Base-by-base conservation (phyloP, 2,888 invertebrate species). In the Sialis lutaria region DNA sequence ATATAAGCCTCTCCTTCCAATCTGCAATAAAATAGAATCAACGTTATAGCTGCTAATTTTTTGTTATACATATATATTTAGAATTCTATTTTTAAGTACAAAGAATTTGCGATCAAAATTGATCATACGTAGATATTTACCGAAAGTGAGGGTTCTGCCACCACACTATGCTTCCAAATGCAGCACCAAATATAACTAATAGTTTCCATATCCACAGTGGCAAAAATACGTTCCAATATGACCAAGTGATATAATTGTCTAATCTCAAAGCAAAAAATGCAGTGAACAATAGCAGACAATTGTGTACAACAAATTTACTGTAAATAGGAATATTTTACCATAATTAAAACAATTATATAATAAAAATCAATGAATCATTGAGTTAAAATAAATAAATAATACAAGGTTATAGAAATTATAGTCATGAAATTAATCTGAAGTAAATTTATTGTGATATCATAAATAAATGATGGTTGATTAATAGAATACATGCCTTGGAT, bases 121-220 rank as follows among this genome's bases (percentile, higher is more conserved):
- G 12, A 34, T 47, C 10, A 5, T 6, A 42, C 13, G 3, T 5
- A 33, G 8, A 40, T 10, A 31, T 22, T 42, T 64, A 87, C 90
- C 89, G 82, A 65, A 91, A 91, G 60, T 93, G 93, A 44, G 97
- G 96, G 69, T 91, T 87, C 57, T 86, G 77, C 81, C 91, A 91
- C 93, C 96, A 97, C 12, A 95, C 85, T 60, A 88, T 85, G 55
- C 90, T 89, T 45, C 97, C 97, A 49, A 93, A 77, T 42, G 83
- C 76, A 40, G 95, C 93, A 49, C 96, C 97, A 47, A 81, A 60
- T 39, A 96, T 82, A 10, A 92, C 95, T 61, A 93, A 74, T 51
- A 79, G 75, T 64, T 98, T 97, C 93, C 97, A 97, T 55, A 93
- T 78, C 95, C 95, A 98, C 60, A 98, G 81, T 45, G 98, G 97